phyloP scores from a whole-genome alignment of 2,797 vertebrate species.

The Sphaeramia orbicularis region DNA sequence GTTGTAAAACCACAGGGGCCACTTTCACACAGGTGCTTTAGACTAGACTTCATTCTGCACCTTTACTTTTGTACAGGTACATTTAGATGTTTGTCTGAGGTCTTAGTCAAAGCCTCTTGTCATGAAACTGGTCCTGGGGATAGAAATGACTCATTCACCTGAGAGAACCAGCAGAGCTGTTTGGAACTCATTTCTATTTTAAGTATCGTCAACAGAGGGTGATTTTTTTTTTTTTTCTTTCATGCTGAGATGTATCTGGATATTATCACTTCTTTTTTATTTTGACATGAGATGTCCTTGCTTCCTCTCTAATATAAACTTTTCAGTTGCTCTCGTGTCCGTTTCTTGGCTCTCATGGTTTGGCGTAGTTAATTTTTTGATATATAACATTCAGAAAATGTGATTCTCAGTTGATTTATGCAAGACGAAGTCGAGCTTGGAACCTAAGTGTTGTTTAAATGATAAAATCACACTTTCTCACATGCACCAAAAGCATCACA shows the following conservation, averaged over 20 bases:
- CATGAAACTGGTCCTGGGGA: not conserved
- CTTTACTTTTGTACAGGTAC: too few species aligned
- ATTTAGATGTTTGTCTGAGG: too few species aligned
- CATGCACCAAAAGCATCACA: too few species aligned
- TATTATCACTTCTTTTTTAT: constrained; percentile 57
- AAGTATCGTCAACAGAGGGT: not conserved
- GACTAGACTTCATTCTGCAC: too few species aligned
- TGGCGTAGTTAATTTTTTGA: not conserved
- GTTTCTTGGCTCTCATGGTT: not conserved
- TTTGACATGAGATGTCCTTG: constrained; percentile 53
- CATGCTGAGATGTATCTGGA: constrained; percentile 55
- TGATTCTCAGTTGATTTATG: not conserved
- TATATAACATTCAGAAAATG: not conserved
- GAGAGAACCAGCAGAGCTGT: not conserved
- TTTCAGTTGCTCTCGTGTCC: constrained; percentile 18
- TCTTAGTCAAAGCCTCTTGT: too few species aligned
- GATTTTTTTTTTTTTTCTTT: not conserved
- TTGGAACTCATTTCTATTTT: not conserved
- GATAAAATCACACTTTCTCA: too few species aligned
- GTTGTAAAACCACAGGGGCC: constrained; percentile 14
- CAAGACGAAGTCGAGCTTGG: too few species aligned
- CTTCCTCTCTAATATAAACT: constrained; percentile 70
- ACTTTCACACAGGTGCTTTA: too few species aligned
- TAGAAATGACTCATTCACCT: constrained; percentile 21
- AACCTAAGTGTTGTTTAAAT: too few species aligned